Evolutionary conservation across 2,113 vertebrate species (phyloP), one percentile per base, ranked within the genome.

Genomic region (Ictalurus punctatus): DNA sequence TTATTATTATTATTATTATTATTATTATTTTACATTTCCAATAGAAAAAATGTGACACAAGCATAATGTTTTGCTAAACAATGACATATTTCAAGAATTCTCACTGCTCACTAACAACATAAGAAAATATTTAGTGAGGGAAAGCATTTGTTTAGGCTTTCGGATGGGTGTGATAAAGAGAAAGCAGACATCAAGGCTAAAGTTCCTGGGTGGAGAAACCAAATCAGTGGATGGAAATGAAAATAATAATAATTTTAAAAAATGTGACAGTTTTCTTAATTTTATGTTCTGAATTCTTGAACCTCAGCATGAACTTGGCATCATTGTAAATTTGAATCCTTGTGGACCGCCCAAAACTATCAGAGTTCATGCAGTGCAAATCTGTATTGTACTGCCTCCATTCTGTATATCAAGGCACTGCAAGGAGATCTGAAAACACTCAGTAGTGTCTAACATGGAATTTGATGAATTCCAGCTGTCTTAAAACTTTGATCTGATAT

Each of bases 321-420:
- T 87, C 21, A 59, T 6, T 40, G 34, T 30, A 30, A 65, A 65
- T 17, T 44, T 73, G 44, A 56, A 71, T 52, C n/a, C 61, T 4
- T 8, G 6, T 87, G n/a, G 4, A 69, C 4, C 6, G 5, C 59
- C 27, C n/a, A 81, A 56, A 5, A 6, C 19, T n/a, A 58, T 58
- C 37, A 48, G 63, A 30, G 17, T 34, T 88, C 8, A 37, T 37
- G 21, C 16, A 87, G 61, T 58, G n/a, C 78, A 71, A 44, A 82
- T 71, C 69, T 88, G 82, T 84, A 74, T 84, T 84, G 58, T 84
- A 54, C 87, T 84, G 87, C 81, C 87, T 84, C 71, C 87, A 78
- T 30, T 84, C 82, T 78, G 87, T 78, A 19, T 65, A 37, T n/a
- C 58, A 30, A 52, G 27, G 69, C n/a, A 88, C 58, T 88, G 71